These are phyloP conservation scores for Macrotrachela quadricornifera DNA, from an alignment of 1,140 invertebrate genomes.

Conservation along the genomic window DNA sequence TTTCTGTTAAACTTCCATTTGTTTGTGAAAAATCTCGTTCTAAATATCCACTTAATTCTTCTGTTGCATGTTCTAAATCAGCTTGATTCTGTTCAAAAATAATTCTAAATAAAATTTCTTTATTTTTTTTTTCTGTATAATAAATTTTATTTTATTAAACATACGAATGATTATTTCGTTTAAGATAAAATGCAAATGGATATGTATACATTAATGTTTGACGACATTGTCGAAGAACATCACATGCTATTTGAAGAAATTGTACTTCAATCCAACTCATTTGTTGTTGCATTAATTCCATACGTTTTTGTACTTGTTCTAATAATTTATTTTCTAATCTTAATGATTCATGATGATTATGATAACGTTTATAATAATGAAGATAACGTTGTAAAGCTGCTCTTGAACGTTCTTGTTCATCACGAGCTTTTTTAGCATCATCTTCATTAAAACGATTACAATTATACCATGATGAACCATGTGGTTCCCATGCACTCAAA, in stretches of 20 bases:
- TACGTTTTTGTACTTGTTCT: constrained; percentile 65
- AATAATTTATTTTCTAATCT: constrained; percentile 78
- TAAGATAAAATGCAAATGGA: constrained; percentile 92
- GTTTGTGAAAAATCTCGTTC: constrained; percentile 92
- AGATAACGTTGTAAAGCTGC: constrained; percentile 75
- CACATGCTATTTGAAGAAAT: constrained; percentile 87
- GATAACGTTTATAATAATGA: constrained; percentile 95
- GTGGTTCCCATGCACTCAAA: constrained; percentile 89
- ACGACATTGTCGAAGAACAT: constrained; percentile 84
- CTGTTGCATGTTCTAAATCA: constrained; percentile 85
- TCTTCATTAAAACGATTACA: constrained; percentile 94
- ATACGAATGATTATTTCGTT: constrained; percentile 91
- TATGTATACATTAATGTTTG: constrained; percentile 98
- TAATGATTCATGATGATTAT: constrained; percentile 96
- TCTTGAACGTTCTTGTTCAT: constrained; percentile 79
- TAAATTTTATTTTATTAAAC: too few relatives aligned
- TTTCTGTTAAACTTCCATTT: constrained; percentile 83
- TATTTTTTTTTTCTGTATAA: too few relatives aligned
- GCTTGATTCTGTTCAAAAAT: constrained; percentile 65
- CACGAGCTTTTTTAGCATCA: constrained; percentile 76
- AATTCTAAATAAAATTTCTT: neutral
- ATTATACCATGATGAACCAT: constrained; percentile 94
- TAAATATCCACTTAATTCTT: constrained; percentile 84
- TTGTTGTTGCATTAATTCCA: constrained; percentile 98
- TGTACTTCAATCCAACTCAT: constrained; percentile 99